Base-by-base conservation (phyloP, 2,113 vertebrate genomes). In the Actinemys pallida region DNA sequence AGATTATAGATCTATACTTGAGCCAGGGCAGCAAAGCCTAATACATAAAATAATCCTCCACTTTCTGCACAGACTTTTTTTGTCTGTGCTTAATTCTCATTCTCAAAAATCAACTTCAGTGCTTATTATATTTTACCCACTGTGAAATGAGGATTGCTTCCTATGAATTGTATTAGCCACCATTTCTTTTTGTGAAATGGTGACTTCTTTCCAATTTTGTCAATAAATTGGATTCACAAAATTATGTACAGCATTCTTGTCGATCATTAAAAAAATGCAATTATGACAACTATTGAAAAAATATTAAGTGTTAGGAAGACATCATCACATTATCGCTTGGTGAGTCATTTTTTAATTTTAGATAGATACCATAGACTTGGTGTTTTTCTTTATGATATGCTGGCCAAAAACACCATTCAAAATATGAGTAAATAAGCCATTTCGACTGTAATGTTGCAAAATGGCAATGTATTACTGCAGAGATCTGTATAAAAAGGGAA, bases 181-280 rank as follows among this genome's bases (percentile, higher is more conserved):
- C 91, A 81, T 92, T 85, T 69, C 8, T 91, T 84, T 91, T 93
- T 93, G 56, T 95, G 95, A 94, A 84, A 79, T 10, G 16, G 80
- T 57, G 59, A 45, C 88, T 94, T 96, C 91, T 90, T 91, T 89
- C 88, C 52, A 57, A 25, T 69, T 96, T 95, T 93, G 93, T 93
- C 95, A 95, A 96, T 97, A 96, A 94, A 97, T 81, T 96, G 91
- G 93, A 93, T 92, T 96, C 50, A 78, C 65, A 84, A 96, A 95
- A 95, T 97, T 94, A 97, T 92, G 88, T 81, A 78, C 76, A 86
- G 91, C 84, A 91, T 94, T 97, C 97, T 94, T 91, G 93, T 85
- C 57, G 89, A 94, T 90, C 96, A 96, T 95, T 96, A 72, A 85
- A 83, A 95, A 95, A 97, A 92, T 78, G 86, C 88, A 94, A 88